Evolutionary conservation across 2,797 vertebrate species (phyloP).

Genomic region (Macropus fuliginosus): DNA sequence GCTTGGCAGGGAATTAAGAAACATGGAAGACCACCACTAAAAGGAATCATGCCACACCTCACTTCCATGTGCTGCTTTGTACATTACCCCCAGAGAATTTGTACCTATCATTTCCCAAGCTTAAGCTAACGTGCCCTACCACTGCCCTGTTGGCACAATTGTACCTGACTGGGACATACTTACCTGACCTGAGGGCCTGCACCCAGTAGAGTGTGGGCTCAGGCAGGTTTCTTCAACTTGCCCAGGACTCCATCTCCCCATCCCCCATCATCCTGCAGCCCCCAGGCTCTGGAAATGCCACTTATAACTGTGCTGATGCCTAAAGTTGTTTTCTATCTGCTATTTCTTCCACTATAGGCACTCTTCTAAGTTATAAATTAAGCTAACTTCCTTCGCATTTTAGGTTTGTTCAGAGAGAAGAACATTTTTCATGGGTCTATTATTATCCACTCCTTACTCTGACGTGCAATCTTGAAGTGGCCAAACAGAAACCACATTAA

Average conservation of each 20-base stretch:
- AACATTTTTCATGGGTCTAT: constrained; percentile 5
- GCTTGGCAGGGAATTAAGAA: not conserved
- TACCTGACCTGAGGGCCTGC: not conserved
- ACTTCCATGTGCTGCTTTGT: not conserved
- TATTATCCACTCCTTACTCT: constrained; percentile 37
- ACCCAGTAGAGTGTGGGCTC: too few species aligned
- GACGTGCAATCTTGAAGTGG: not conserved
- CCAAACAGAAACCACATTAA: constrained; percentile 19
- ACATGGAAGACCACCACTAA: not conserved
- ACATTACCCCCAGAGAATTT: not conserved
- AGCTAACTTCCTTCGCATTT: constrained; percentile 23
- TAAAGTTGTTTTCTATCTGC: not conserved
- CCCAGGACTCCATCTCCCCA: not conserved
- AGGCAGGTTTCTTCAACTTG: not conserved
- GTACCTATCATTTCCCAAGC: not conserved
- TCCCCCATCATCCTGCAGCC: not conserved
- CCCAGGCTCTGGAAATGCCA: not conserved
- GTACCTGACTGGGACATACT: not conserved
- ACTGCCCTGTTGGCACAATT: not conserved
- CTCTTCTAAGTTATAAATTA: constrained; percentile 33
- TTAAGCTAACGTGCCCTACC: not conserved
- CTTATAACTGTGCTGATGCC: not conserved
- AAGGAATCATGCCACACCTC: not conserved
- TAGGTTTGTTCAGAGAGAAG: not conserved
- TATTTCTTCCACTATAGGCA: not conserved